Base-by-base conservation (phyloP, 2,797 vertebrate species). In the Acropternis orthonyx region DNA sequence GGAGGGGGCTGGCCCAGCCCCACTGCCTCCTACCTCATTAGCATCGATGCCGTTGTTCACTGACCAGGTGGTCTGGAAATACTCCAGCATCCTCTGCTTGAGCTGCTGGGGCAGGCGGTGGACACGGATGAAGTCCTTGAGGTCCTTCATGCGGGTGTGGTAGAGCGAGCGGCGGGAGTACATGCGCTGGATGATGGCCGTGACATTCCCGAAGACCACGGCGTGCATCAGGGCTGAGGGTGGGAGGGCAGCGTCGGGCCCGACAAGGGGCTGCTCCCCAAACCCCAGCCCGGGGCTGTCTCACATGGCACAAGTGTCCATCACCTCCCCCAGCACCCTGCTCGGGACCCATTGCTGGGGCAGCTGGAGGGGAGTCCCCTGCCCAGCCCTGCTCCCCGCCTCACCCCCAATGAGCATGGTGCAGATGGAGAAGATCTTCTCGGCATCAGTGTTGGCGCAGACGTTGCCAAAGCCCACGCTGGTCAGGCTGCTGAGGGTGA, bases 131-230 rank as follows among this genome's bases (percentile, higher is more conserved):
- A 99, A 99, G 95, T 99, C 99, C 94, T 99, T 99, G 61, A 99
- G 98, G 95, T 99, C 99, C 96, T 99, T 99, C 98, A 99, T 98
- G 73, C 99, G 98, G 9, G 98, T 99, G 98, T 99, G 99, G 97
- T 99, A 99, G 92, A 99, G 98, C 0, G 99, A 99, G 46, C 99
- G 99, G 9, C 99, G 98, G 0, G 99, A 99, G 94, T 99, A 99
- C 99, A 99, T 99, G 93, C 99, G 99, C 98, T 99, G 99, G 97
- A 99, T 99, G 97, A 99, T 99, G 97, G 99, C 99, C 0, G 99
- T 99, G 88, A 99, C 99, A 1, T 99, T 99, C 43, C 99, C 99
- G 2, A 99, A 99, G 88, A 99, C 99, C 48, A 99, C 99, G 0
- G 99, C 99, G 5, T 99, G 99, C 99, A 99, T 99, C 97, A 99